These are phyloP conservation scores for Drosophila eugracilis DNA, from an alignment of 1,140 invertebrate genomes.

Conservation along the genomic window DNA sequence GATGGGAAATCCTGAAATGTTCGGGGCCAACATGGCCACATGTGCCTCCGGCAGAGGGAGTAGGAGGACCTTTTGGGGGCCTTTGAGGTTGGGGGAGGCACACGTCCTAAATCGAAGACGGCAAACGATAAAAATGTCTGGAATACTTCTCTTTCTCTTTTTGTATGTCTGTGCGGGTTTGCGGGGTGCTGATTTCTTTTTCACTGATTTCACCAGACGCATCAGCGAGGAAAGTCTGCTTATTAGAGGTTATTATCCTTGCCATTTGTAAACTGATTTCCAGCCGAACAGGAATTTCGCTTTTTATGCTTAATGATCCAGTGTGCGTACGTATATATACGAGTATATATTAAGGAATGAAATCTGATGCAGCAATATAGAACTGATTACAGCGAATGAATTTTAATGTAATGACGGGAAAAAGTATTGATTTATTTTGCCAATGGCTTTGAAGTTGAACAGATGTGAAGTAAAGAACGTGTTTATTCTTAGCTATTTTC, in stretches of 20 bases:
- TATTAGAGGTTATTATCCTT: conserved; percentile 82
- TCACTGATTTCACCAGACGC: conserved; percentile 73
- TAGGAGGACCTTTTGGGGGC: background rate
- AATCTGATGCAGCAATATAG: conserved; percentile 25
- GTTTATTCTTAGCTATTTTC: too few relatives aligned
- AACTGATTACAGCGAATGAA: conserved; percentile 2
- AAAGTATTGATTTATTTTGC: background rate
- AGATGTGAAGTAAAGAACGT: background rate
- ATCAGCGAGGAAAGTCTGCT: conserved; percentile 48
- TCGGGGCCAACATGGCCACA: conserved; percentile 44
- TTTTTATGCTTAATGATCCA: conserved; percentile 55
- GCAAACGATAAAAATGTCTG: conserved; percentile 84
- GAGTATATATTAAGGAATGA: too few relatives aligned
- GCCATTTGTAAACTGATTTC: conserved; percentile 83
- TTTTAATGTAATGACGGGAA: conserved; percentile 4
- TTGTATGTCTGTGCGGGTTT: conserved; percentile 15
- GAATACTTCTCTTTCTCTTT: conserved; percentile 64
- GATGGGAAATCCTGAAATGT: conserved; percentile 49
- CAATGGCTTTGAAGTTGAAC: background rate
- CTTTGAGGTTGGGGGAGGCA: conserved; percentile 22
- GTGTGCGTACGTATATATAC: conserved; percentile 4
- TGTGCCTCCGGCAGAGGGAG: conserved; percentile 20
- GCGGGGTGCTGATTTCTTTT: conserved; percentile 53
- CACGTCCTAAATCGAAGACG: conserved; percentile 81
- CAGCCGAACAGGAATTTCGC: conserved; percentile 44